Base-by-base conservation (phyloP, 2,888 invertebrate genomes). In the Cheilosia pagana region DNA sequence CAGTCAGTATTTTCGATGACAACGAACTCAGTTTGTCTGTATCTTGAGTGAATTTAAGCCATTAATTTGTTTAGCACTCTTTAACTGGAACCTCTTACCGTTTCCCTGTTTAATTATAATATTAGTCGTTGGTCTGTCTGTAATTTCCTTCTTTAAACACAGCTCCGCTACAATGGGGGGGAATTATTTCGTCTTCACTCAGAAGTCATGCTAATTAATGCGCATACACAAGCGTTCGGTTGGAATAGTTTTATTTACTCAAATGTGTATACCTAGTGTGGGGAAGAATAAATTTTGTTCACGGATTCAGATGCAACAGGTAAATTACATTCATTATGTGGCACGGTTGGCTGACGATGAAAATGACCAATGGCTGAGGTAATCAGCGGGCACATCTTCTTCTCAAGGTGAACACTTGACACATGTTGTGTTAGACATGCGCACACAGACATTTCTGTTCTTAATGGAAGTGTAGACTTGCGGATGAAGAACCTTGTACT, bases 181-280 rank as follows among this genome's bases (percentile, higher is more conserved):
- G 31, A 60, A 25, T 50, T 31, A 16, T 50, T 63, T 35, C 48
- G 53, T 48, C 52, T 31, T 28, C 39, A 31, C 12, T 52, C 39
- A 7, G 19, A 6, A 41, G 23, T 43, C 57, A 75, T 76, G 81
- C 19, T 81, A 81, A 81, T 81, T 68, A 81, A 75, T 68, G 68
- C 57, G 76, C 70, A 81, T 76, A 70, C 41, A 76, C 7, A 48
- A 48, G 23, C 16, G 31, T 39, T 81, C 28, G 1, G 25, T 21
- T 48, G 55, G 21, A 23, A 16, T 7, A 45, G 45, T 63, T 65
- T 25, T 70, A 65, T 63, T 70, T 70, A 19, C 25, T 62, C 35
- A 21, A 19, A 28, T 53, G 55, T 55, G 52, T 35, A 31, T 39
- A n/a, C n/a, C n/a, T n/a, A 55, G 55, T 23, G 39, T 55, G 48